Evolutionary conservation across 1,140 invertebrate genomes (phyloP).

Genomic region (Halesus radiatus): DNA sequence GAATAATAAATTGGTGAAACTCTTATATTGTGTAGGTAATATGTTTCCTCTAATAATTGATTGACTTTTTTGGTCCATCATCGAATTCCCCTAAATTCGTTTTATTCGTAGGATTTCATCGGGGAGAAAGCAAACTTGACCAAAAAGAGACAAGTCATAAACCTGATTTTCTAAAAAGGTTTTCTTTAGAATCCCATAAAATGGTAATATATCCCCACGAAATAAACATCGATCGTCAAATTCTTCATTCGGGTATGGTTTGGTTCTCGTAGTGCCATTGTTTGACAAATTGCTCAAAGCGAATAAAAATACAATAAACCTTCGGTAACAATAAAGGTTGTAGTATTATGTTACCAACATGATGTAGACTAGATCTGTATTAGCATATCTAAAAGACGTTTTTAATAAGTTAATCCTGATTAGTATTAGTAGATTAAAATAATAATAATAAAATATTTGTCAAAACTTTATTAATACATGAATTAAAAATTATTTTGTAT

Average conservation of each 20-base stretch:
- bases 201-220: conserved; percentile 24
- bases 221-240: conserved; percentile 21
- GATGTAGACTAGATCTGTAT: too few relatives aligned
- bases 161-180: conserved; percentile 27
- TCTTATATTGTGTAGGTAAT: too few relatives aligned
- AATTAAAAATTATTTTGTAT: too few relatives aligned
- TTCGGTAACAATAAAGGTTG: background rate
- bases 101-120: conserved; percentile 22
- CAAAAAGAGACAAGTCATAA: conserved; percentile 19
- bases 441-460: too few relatives aligned
- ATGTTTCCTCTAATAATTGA: too few relatives aligned
- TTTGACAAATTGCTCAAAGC: background rate
- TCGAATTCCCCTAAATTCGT: background rate
- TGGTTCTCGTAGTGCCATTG: background rate
- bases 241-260: conserved; percentile 4
- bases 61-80: too few relatives aligned
- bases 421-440: too few relatives aligned
- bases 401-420: too few relatives aligned
- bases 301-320: background rate
- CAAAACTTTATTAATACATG: too few relatives aligned
- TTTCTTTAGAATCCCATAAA: conserved; percentile 27
- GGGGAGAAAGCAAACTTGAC: conserved; percentile 23
- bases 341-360: too few relatives aligned
- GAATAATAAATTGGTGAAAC: too few relatives aligned
- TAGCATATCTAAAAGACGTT: too few relatives aligned